Evolutionary conservation across 1,140 invertebrate genomes (phyloP), one percentile per base, ranked within the genome.

Genomic region (Chymomyza costata): DNA sequence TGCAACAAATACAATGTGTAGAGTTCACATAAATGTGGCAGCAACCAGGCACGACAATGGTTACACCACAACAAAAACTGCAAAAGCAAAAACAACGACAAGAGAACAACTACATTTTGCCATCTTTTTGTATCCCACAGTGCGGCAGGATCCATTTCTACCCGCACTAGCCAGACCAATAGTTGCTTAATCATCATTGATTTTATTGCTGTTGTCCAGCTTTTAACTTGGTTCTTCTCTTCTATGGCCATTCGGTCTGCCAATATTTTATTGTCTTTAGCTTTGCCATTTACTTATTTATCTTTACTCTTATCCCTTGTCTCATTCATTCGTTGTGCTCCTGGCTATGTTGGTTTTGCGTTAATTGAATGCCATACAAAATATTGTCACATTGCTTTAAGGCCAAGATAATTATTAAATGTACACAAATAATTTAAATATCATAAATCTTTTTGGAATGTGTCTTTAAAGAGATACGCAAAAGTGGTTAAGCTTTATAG

Each of bases 331-430:
- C 17, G 38, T 16, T 69, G 49, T 21, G 50, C 53, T 49, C 37
- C 32, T 60, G 21, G 34, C 30, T 47, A 55, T 28, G 18, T 30
- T 30, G 11, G 40, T 35, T 21, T 31, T 10, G 67, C 71, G 73
- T 70, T 78, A 78, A 78, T 78, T 78, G 73, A 78, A 78, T 80
- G 73, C 71, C 71, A 78, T 78, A 78, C 71, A 78, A 78, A 78
- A 71, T 66, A 73, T 69, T 21, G 37, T n/a, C 16, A n/a, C n/a
- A n/a, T 57, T 57, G 54, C 71, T 67, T 47, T 37, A 65, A 60
- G 21, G 3, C 8, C 3, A 8, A 8, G 67, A 62, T 73, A 78
- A 78, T 78, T 78, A 71, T 71, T 80, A 78, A 78, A 71, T 71
- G 45, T 48, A n/a, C n/a, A n/a, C n/a, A n/a, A n/a, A n/a, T n/a